Conservation (phyloP, 1,140 invertebrate species). For the Dendrolimus kikuchii region DNA sequence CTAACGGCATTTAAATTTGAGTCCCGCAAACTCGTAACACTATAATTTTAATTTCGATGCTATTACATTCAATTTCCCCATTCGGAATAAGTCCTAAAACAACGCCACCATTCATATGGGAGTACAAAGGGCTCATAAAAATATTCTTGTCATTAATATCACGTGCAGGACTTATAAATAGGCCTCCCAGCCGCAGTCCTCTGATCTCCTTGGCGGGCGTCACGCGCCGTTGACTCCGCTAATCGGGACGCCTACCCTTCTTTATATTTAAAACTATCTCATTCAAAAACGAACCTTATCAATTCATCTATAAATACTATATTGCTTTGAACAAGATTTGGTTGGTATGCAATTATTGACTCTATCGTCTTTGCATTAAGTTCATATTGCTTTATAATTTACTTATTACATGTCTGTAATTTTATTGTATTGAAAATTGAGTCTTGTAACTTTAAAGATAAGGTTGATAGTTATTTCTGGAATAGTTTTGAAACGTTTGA, state of each 20-base stretch:
- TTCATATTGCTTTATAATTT: too few relatives aligned
- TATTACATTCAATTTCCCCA: not conserved
- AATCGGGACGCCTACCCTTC: conserved; percentile 45
- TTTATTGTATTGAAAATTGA: too few relatives aligned
- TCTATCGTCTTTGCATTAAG: too few relatives aligned
- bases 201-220: conserved; percentile 56
- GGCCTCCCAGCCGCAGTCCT: conserved; percentile 16
- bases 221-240: conserved; percentile 40
- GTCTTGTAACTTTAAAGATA: too few relatives aligned
- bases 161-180: conserved; percentile 34
- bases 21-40: too few relatives aligned
- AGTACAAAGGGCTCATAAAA: conserved; percentile 8
- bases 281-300: conserved; percentile 8
- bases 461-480: too few relatives aligned
- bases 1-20: too few relatives aligned
- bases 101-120: too few relatives aligned
- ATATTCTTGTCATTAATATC: conserved; percentile 8
- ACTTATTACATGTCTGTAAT: too few relatives aligned
- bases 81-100: not conserved
- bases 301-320: not conserved
- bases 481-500: too few relatives aligned
- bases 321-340: not conserved
- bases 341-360: too few relatives aligned
- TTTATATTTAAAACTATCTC: conserved; percentile 8
- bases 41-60: too few relatives aligned